Conservation (phyloP, 1,140 invertebrate species). For the Sitodiplosis mosellana region DNA sequence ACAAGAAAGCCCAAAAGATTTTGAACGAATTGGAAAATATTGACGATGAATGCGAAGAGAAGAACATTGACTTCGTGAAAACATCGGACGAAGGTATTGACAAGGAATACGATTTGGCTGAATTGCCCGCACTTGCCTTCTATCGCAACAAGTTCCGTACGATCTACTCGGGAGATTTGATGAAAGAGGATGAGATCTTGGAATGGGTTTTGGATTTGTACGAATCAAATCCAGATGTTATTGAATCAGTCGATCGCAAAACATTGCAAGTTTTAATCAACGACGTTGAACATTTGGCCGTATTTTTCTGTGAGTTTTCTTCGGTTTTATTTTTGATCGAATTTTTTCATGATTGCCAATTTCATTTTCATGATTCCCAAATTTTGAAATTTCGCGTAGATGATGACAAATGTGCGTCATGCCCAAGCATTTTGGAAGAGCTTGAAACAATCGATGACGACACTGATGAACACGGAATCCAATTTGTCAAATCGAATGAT, state of each 20-base stretch:
- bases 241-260: conserved; percentile 80
- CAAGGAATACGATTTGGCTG: conserved; percentile 72
- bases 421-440: conserved; percentile 66
- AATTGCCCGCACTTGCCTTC: conserved; percentile 68
- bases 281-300: conserved; percentile 77
- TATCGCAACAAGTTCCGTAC: conserved; percentile 81
- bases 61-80: conserved; percentile 84
- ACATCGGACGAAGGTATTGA: conserved; percentile 77
- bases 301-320: conserved; percentile 80
- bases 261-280: conserved; percentile 76
- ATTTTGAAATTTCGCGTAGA: conserved; percentile 43
- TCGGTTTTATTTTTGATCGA: conserved; percentile 7
- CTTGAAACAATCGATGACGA: conserved; percentile 89
- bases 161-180: conserved; percentile 70
- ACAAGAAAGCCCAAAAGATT: conserved; percentile 78
- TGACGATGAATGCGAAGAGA: conserved; percentile 82
- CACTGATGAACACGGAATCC: conserved; percentile 77
- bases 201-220: conserved; percentile 69
- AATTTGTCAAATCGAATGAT: conserved; percentile 88
- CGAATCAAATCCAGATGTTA: conserved; percentile 67
- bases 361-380: conserved; percentile 4
- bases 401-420: conserved; percentile 66
- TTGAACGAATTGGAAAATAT: conserved; percentile 83
- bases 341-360: background rate
- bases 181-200: conserved; percentile 78